phyloP scores from a whole-genome alignment of 2,888 invertebrate genomes.

The Mycalesis mineus region DNA sequence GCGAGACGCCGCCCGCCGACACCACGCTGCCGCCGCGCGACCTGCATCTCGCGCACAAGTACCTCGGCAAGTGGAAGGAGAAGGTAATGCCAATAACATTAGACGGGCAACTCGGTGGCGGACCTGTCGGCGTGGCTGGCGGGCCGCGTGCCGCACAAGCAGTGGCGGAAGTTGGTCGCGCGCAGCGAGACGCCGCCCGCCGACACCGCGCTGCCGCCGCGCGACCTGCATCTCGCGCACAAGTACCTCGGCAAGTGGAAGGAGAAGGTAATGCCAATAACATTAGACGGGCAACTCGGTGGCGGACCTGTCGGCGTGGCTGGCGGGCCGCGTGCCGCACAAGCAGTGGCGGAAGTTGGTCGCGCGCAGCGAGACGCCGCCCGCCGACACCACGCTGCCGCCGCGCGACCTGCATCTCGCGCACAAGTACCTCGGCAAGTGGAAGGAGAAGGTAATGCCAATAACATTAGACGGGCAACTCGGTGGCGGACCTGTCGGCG shows the following conservation, averaged over 20 bases:
- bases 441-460: constrained; percentile 64
- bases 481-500: too few species aligned
- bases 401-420: constrained; percentile 57
- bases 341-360: constrained; percentile 61
- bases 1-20: too few species aligned
- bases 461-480: too few species aligned
- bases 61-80: too few species aligned
- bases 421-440: constrained; percentile 61
- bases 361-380: constrained; percentile 32
- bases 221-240: constrained; percentile 57
- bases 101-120: too few species aligned
- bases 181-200: constrained; percentile 32
- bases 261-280: constrained; percentile 53
- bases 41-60: too few species aligned
- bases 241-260: constrained; percentile 68
- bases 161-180: constrained; percentile 59
- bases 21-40: too few species aligned
- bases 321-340: constrained; percentile 65
- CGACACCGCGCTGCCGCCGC: constrained; percentile 37
- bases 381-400: constrained; percentile 35
- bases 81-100: too few species aligned
- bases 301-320: constrained; percentile 77
- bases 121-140: constrained; percentile 66
- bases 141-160: constrained; percentile 58
- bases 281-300: too few species aligned